Conservation (phyloP, 2,888 invertebrate species). For the Sesia apiformis region DNA sequence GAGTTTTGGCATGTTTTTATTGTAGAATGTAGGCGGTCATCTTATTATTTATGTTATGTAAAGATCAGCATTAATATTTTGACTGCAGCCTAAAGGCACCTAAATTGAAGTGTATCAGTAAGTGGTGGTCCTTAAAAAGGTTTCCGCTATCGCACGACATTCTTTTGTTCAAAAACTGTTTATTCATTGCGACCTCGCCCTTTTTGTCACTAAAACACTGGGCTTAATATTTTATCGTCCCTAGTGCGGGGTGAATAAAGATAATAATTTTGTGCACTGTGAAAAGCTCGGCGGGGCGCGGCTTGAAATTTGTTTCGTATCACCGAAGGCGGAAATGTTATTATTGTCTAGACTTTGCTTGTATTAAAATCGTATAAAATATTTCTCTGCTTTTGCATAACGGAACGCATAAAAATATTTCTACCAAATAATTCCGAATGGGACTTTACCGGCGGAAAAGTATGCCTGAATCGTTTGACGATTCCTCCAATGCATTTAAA, state of each 20-base stretch:
- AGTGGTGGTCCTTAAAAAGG: slow-evolving; percentile 13
- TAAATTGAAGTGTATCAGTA: slow-evolving; percentile 13
- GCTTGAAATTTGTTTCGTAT: not conserved
- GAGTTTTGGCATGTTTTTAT: slow-evolving; percentile 3
- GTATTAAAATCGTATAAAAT: not conserved
- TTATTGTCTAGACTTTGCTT: not conserved
- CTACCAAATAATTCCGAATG: too few relatives aligned
- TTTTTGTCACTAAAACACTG: slow-evolving; percentile 5
- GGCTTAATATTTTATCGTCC: slow-evolving; percentile 12
- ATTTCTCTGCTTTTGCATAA: not conserved
- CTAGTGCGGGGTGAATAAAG: slow-evolving; percentile 9
- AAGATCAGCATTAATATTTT: too few relatives aligned
- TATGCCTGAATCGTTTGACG: too few relatives aligned
- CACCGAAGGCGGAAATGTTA: not conserved
- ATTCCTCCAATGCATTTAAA: too few relatives aligned
- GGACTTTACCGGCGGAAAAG: too few relatives aligned
- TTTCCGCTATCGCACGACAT: slow-evolving; percentile 4
- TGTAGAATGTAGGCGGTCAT: slow-evolving; percentile 11
- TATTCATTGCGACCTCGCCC: slow-evolving; percentile 6
- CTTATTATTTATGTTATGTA: slow-evolving; percentile 2
- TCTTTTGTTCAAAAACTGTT: slow-evolving; percentile 15
- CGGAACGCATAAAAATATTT: not conserved
- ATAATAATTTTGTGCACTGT: slow-evolving; percentile 12
- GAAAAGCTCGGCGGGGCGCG: slow-evolving; percentile 6
- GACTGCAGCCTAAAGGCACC: not conserved